A percentile compares a stretch with the other conserved stretches of the same genome.
These are phyloP conservation scores for Ailuropoda melanoleuca DNA, from an alignment of 2,113 vertebrate genomes.

Conservation along the genomic window DNA sequence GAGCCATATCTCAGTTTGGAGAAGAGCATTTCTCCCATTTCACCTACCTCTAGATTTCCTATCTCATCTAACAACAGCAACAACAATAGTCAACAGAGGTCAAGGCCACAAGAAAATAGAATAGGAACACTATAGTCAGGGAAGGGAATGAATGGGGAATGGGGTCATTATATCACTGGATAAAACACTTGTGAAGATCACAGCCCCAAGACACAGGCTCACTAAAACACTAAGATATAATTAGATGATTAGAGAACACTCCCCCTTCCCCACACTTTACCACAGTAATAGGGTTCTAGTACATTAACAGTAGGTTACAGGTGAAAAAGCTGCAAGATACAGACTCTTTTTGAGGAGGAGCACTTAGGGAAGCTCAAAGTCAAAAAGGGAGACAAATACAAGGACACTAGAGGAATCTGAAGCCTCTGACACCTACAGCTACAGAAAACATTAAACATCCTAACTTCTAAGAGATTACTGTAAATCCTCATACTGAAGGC, in stretches of 20 bases:
- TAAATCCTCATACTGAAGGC: background rate
- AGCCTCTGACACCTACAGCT: background rate
- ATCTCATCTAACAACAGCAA: background rate
- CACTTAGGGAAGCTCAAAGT: background rate
- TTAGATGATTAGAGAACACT: background rate
- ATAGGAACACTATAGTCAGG: background rate
- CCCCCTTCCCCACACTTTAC: background rate
- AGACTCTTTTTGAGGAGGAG: background rate
- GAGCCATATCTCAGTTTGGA: background rate
- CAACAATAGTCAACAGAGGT: background rate
- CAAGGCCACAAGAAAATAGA: background rate
- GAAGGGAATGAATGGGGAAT: background rate
- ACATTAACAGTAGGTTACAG: background rate
- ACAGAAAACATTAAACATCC: background rate
- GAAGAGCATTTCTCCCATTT: background rate
- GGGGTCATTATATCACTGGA: background rate
- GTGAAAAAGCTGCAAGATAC: background rate
- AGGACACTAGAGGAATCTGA: background rate
- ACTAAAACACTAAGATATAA: background rate
- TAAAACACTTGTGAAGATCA: slow-evolving; percentile 24
- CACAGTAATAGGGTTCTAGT: background rate
- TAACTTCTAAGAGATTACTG: background rate
- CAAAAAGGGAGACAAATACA: background rate
- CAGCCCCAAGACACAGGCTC: background rate
- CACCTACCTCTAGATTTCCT: background rate